These are phyloP conservation scores for Nycticryphes semicollaris DNA, from an alignment of 2,113 vertebrate genomes.

Conservation along the genomic window DNA sequence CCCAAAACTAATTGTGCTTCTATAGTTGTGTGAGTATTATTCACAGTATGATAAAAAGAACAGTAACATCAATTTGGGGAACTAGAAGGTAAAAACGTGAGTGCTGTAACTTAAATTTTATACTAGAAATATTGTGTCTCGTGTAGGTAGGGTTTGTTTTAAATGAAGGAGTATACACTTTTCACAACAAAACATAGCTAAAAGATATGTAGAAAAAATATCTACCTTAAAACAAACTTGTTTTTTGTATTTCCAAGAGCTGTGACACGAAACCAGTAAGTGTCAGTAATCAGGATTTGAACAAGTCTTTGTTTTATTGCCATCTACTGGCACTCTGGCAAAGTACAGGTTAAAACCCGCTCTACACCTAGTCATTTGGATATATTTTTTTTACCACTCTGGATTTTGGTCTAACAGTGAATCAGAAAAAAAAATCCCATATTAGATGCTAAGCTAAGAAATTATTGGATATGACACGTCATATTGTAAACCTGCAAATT, in stretches of 20 bases:
- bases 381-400: background rate
- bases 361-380: background rate
- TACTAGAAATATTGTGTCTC: background rate
- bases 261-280: accelerated
- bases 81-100: background rate
- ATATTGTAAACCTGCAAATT: background rate
- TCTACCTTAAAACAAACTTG: background rate
- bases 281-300: background rate
- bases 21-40: background rate
- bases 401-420: background rate
- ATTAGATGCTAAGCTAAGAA: background rate
- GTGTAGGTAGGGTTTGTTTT: background rate
- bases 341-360: background rate
- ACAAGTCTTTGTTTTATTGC: slow-evolving; percentile 50
- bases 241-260: background rate
- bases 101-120: background rate
- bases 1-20: background rate
- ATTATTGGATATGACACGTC: background rate
- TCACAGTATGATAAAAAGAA: background rate
- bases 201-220: background rate
- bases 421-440: background rate
- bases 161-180: background rate
- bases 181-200: background rate
- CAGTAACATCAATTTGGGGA: background rate
- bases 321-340: slow-evolving; percentile 47